Evolutionary conservation across 2,797 vertebrate genomes (phyloP).

Genomic region (Cryptoblepharus egeriae): DNA sequence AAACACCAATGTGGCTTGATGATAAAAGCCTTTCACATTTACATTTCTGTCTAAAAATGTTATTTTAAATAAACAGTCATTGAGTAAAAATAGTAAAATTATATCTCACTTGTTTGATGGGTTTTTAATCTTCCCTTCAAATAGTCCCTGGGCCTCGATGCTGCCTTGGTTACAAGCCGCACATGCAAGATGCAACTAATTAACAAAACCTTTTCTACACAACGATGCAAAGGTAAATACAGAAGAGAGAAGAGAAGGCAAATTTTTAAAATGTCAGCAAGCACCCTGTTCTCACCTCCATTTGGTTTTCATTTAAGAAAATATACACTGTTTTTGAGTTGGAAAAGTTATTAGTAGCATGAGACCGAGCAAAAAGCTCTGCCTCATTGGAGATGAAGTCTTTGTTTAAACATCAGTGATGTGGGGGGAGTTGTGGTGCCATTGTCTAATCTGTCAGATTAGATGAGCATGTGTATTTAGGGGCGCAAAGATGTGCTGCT

Average conservation of each 20-base stretch:
- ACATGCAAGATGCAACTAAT: conserved; percentile 67
- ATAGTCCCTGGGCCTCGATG: conserved; percentile 31
- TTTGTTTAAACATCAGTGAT: conserved; percentile 83
- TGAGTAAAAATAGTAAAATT: conserved; percentile 44
- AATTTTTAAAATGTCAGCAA: conserved; percentile 70
- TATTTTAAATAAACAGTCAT: conserved; percentile 31
- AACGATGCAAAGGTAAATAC: conserved; percentile 76
- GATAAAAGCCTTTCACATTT: conserved; percentile 49
- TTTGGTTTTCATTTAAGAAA: conserved; percentile 79
- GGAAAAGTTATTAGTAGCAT: conserved; percentile 74
- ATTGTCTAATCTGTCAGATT: conserved; percentile 91
- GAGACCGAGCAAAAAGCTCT: conserved; percentile 57
- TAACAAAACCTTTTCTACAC: conserved; percentile 74
- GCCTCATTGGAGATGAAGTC: conserved; percentile 76
- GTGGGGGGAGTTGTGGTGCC: conserved; percentile 75
- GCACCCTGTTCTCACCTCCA: conserved; percentile 53
- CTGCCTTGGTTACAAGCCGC: conserved; percentile 46
- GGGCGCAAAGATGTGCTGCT: conserved; percentile 88
- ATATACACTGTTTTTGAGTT: conserved; percentile 73
- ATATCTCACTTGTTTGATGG: conserved; percentile 51
- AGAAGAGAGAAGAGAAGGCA: conserved; percentile 67
- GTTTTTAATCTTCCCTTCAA: conserved; percentile 63
- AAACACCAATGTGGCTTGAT: neutral
- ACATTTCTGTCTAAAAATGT: conserved; percentile 49
- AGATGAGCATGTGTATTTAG: conserved; percentile 91